Conservation (phyloP, 2,113 vertebrate genomes). For the Trochalopteron elliotii region DNA sequence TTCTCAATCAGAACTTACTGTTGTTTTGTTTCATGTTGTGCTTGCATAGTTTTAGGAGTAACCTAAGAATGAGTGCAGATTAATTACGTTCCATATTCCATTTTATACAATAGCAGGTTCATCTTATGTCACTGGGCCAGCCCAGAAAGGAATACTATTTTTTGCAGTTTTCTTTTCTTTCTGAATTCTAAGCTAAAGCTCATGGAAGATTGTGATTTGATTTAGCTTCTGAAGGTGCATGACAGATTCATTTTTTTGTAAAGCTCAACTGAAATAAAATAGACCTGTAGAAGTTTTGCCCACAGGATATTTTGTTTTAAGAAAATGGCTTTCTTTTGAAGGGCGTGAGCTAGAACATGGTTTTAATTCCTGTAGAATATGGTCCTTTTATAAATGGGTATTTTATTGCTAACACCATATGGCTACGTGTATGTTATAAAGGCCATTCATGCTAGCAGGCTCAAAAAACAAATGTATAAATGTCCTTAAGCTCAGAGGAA, state of each 20-base stretch:
- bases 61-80: neutral
- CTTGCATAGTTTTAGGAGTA: neutral
- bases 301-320: neutral
- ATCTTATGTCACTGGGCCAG: neutral
- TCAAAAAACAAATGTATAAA: neutral
- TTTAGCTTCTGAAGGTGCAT: neutral
- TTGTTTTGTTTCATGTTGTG: neutral
- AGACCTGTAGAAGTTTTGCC: neutral
- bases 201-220: neutral
- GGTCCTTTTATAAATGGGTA: neutral
- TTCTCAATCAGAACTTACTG: neutral
- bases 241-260: neutral
- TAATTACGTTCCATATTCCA: neutral
- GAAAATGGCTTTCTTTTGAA: neutral
- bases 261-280: neutral
- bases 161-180: neutral
- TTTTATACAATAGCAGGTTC: neutral
- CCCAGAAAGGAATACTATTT: neutral
- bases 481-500: neutral
- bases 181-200: neutral
- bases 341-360: rapidly evolving
- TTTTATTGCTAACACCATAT: neutral
- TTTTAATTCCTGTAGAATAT: neutral
- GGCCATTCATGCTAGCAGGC: neutral
- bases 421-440: neutral